Conservation (phyloP, 2,113 vertebrate genomes). For the Cyprinodon brontotheroides region DNA sequence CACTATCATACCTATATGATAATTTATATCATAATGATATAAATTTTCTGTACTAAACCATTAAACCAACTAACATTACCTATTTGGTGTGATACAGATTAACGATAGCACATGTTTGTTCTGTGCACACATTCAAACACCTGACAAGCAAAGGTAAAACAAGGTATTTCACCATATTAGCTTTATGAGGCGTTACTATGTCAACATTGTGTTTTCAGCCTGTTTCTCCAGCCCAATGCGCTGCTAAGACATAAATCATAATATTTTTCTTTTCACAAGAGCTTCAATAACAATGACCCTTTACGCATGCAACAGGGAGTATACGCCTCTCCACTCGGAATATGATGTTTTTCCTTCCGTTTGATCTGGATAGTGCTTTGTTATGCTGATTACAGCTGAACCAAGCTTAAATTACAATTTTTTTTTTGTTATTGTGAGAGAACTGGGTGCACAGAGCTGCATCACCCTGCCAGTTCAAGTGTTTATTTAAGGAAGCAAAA, state of each 20-base stretch:
- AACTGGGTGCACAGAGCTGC: constrained; percentile 15
- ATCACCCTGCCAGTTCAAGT: constrained; percentile 38
- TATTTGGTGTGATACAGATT: background rate
- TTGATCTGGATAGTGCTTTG: constrained; percentile 29
- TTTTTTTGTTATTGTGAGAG: constrained; percentile 33
- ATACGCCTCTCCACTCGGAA: background rate
- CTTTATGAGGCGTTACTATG: background rate
- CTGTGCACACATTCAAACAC: background rate
- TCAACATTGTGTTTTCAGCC: background rate
- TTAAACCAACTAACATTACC: background rate
- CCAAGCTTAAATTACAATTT: constrained; percentile 9
- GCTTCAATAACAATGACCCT: background rate
- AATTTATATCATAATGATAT: too few relatives aligned
- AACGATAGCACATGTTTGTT: background rate
- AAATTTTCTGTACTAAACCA: background rate
- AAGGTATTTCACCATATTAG: background rate
- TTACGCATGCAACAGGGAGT: background rate
- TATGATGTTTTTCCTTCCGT: background rate
- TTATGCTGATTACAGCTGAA: background rate
- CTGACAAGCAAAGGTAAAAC: background rate
- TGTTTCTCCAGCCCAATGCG: background rate
- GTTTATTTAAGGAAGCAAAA: constrained; percentile 61
- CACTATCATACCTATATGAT: too few relatives aligned
- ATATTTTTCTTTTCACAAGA: background rate
- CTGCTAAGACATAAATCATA: background rate